A percentile compares a stretch with the other conserved stretches of the same genome.
Evolutionary conservation across 64 coral and sea anemone genomes (phyloP).

Genomic region (Montipora sp.): DNA sequence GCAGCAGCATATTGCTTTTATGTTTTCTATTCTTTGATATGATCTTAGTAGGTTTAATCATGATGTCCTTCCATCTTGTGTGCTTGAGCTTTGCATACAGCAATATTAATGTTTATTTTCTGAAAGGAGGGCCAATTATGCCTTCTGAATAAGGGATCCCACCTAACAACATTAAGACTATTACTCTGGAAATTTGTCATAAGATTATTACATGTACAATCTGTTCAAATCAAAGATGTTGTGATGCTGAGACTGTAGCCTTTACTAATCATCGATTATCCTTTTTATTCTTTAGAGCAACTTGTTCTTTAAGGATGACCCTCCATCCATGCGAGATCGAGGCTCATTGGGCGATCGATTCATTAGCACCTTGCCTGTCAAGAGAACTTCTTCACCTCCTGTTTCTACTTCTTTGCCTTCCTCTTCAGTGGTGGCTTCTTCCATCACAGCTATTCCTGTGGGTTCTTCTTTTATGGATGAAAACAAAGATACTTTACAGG

Average conservation of each 20-base stretch:
- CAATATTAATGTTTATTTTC: background rate
- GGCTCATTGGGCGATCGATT: conserved; percentile 71
- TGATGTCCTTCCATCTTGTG: background rate
- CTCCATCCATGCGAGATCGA: conserved; percentile 44
- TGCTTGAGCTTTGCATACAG: background rate
- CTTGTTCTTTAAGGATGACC: conserved; percentile 97
- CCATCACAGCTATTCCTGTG: background rate
- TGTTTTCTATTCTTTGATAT: conserved; percentile 4
- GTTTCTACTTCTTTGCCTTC: conserved; percentile 5
- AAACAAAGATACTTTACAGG: conserved; percentile 54
- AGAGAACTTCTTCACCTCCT: conserved; percentile 30
- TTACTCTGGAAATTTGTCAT: background rate
- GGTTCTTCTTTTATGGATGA: conserved; percentile 45
- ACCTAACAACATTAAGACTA: background rate
- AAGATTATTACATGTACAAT: too few species aligned
- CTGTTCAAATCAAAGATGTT: too few species aligned
- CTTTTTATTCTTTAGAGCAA: conserved; percentile 72
- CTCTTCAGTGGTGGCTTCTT: conserved; percentile 13
- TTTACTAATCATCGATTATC: background rate
- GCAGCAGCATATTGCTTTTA: conserved; percentile 11
- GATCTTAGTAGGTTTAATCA: conserved; percentile 24
- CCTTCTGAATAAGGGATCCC: background rate
- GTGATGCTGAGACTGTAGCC: background rate
- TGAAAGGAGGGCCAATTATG: background rate
- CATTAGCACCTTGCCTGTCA: conserved; percentile 54